Percentiles rank a stretch among this genome's conserved stretches.
Evolutionary conservation across 2,113 vertebrate species (phyloP).

Genomic region (Corythornis madagascariensis): DNA sequence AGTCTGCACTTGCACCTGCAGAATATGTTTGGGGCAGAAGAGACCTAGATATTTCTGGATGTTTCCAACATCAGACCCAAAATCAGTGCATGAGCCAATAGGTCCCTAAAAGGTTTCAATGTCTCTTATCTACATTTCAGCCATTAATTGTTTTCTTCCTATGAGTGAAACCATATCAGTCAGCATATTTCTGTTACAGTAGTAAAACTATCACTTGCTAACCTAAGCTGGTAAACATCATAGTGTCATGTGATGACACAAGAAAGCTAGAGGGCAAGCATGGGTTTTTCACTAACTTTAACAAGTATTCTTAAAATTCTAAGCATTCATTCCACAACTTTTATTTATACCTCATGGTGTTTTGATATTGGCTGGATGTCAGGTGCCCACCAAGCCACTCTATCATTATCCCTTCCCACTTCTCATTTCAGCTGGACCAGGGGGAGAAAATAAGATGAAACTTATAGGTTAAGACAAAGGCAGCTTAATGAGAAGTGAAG

Average conservation of each 20-base stretch:
- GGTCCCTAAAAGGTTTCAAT: not conserved
- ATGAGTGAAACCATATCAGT: not conserved
- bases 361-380: no score
- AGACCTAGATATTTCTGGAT: not conserved
- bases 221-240: no score
- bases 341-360: not conserved
- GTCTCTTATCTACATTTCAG: not conserved
- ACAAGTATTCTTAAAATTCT: not conserved
- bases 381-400: no score
- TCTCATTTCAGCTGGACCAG: no score
- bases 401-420: no score
- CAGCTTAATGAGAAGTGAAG: no score
- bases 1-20: not conserved
- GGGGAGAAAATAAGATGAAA: no score
- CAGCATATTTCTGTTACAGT: not conserved
- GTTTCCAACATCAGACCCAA: not conserved
- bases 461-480: no score
- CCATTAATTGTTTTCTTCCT: not conserved
- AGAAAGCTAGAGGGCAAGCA: not conserved
- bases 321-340: not conserved
- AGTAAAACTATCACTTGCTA: no score
- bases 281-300: not conserved
- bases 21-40: not conserved
- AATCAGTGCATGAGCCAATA: not conserved
- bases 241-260: no score